Conservation (phyloP, 2,888 invertebrate species). For the Amphipoea lucens region DNA sequence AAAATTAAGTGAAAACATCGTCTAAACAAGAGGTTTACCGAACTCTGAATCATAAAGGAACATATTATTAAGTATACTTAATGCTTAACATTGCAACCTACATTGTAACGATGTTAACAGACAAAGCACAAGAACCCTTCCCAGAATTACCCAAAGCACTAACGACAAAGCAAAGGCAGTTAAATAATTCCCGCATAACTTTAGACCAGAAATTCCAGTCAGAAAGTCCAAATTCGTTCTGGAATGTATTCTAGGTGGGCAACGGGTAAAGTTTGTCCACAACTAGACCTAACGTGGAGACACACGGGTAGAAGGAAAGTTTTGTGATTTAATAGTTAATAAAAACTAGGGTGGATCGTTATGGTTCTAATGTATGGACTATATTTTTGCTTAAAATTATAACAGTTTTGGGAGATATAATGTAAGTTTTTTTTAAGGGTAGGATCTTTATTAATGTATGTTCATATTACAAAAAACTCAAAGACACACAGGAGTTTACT, state of each 20-base stretch:
- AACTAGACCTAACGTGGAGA: constrained; percentile 22
- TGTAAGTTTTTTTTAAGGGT: neutral
- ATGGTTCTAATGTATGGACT: constrained; percentile 11
- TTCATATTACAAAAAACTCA: too few species aligned
- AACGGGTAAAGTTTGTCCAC: constrained; percentile 68
- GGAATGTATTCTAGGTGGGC: constrained; percentile 72
- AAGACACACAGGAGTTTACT: too few species aligned
- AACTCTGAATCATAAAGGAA: neutral
- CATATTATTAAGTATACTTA: too few species aligned
- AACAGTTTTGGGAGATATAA: too few species aligned
- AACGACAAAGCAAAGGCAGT: constrained; percentile 23
- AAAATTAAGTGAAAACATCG: neutral
- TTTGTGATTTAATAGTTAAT: constrained; percentile 59
- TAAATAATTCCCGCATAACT: constrained; percentile 50
- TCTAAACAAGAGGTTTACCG: neutral
- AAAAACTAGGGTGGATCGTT: constrained; percentile 34
- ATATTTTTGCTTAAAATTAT: constrained; percentile 14
- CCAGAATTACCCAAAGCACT: neutral
- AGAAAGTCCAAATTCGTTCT: constrained; percentile 63
- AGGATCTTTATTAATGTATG: too few species aligned
- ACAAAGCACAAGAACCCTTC: neutral
- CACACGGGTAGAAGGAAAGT: constrained; percentile 21
- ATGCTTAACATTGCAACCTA: neutral
- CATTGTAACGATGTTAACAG: neutral
- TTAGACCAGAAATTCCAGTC: constrained; percentile 55